These are phyloP conservation scores for Illadopsis cleaveri DNA, from an alignment of 2,113 vertebrate species.

Conservation along the genomic window DNA sequence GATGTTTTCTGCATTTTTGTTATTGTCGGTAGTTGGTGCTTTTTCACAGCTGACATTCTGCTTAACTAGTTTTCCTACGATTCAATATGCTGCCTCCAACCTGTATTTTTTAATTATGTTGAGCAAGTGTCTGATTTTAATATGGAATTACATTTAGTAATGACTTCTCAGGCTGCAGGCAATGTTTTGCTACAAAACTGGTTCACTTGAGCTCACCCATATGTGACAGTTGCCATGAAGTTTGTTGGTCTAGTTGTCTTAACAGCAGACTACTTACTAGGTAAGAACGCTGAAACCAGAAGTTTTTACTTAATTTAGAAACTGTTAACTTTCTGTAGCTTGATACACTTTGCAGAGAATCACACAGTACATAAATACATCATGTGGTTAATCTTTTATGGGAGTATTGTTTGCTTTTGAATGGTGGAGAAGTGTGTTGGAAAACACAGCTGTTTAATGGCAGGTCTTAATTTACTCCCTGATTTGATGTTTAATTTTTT, in stretches of 20 bases:
- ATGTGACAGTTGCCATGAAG: not conserved
- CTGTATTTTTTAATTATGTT: not conserved
- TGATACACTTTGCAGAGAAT: not conserved
- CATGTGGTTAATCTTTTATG: not conserved
- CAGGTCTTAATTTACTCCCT: not conserved
- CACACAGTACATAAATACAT: not conserved
- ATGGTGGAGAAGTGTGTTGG: not conserved
- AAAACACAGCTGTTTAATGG: not conserved
- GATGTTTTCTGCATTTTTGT: not conserved
- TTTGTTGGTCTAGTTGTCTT: not conserved
- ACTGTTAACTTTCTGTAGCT: not conserved
- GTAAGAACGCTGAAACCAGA: not conserved
- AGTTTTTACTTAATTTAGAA: not conserved
- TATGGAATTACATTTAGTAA: not conserved
- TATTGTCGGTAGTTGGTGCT: not conserved
- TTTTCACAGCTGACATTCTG: not conserved
- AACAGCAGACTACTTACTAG: fast-evolving
- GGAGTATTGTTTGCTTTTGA: not conserved
- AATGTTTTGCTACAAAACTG: not conserved
- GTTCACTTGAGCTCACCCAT: not conserved
- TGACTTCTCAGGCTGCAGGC: not conserved
- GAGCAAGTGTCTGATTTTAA: not conserved
- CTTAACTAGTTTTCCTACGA: not conserved
- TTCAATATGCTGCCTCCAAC: not conserved
- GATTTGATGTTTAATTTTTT: not conserved